Conservation (phyloP, 2,888 invertebrate genomes). For the Spatulosminthurus flaviceps region DNA sequence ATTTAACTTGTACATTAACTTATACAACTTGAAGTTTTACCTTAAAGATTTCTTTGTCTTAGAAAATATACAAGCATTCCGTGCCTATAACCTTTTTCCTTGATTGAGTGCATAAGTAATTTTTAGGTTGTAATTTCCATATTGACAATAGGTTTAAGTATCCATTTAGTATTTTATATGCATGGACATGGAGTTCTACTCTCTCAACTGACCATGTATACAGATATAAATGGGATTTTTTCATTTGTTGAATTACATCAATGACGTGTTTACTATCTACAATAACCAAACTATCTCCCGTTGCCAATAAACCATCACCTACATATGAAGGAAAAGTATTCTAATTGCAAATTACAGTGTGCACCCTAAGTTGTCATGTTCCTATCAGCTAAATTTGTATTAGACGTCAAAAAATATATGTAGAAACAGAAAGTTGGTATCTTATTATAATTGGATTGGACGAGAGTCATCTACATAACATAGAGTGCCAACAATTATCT, state of each 20-base stretch:
- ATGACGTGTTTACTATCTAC: background rate
- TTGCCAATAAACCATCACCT: background rate
- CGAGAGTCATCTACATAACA: too few species aligned
- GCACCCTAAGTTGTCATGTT: conserved; percentile 16
- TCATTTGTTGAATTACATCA: background rate
- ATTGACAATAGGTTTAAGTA: conserved; percentile 19
- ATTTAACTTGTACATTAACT: background rate
- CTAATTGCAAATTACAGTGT: conserved; percentile 29
- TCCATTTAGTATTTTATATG: conserved; percentile 11
- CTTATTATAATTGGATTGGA: too few species aligned
- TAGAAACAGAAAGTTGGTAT: conserved; percentile 6
- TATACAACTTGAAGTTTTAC: background rate
- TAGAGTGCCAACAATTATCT: too few species aligned
- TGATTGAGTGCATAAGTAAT: conserved; percentile 42
- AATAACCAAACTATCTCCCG: background rate
- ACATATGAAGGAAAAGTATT: background rate
- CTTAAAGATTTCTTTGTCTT: background rate
- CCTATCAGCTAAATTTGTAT: conserved; percentile 17
- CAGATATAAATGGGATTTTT: background rate
- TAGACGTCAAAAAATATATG: conserved; percentile 9
- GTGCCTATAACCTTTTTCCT: conserved; percentile 24
- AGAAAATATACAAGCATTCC: background rate
- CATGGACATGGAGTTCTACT: too few species aligned
- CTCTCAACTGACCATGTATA: background rate
- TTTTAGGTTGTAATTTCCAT: conserved; percentile 23